phyloP scores from a whole-genome alignment of 2,797 vertebrate species.

The Anomalospiza imberbis region DNA sequence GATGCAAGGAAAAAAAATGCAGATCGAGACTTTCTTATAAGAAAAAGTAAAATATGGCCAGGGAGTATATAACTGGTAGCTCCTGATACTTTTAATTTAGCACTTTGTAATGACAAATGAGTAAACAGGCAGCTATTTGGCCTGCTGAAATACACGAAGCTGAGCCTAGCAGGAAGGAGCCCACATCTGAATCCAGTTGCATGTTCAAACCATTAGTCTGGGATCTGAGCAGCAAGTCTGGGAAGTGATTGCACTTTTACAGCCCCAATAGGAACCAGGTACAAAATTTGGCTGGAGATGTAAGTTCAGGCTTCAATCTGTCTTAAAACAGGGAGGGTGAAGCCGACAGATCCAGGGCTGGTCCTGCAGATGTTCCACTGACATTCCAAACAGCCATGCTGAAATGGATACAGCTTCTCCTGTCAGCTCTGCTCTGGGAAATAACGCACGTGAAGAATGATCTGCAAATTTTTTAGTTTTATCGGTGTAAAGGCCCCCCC shows the following conservation, averaged over 20 bases:
- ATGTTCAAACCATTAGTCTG: background rate
- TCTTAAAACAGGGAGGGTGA: background rate
- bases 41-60: background rate
- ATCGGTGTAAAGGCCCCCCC: constrained; percentile 52
- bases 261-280: constrained; percentile 25
- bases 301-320: background rate
- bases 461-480: constrained; percentile 49
- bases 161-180: background rate
- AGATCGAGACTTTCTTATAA: background rate
- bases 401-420: constrained; percentile 13
- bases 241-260: background rate
- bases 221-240: background rate
- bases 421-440: constrained; percentile 48
- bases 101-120: background rate
- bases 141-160: background rate
- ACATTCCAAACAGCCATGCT: background rate
- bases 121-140: background rate
- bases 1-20: background rate
- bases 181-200: background rate
- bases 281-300: constrained; percentile 19
- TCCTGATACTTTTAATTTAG: background rate
- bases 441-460: constrained; percentile 45
- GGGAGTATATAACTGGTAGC: background rate
- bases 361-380: constrained; percentile 40
- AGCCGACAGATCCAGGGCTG: background rate